Evolutionary conservation across 2,113 vertebrate genomes (phyloP).

Genomic region (Calidris pugnax): DNA sequence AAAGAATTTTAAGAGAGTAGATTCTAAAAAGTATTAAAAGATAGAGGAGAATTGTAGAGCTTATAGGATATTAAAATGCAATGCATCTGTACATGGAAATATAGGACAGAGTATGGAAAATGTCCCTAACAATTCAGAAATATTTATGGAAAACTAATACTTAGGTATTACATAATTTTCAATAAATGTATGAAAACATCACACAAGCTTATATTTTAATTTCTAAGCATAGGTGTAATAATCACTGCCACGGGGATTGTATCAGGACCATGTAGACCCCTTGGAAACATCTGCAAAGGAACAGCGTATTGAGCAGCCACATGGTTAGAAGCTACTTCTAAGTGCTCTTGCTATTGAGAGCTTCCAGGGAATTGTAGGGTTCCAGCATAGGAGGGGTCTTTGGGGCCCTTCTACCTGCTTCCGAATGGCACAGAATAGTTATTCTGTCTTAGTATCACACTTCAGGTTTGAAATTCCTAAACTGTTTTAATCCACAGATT

Average conservation of each 20-base stretch:
- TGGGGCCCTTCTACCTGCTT: background rate
- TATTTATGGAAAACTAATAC: background rate
- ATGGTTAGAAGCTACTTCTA: background rate
- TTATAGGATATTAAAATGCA: background rate
- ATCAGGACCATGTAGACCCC: background rate
- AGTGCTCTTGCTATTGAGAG: background rate
- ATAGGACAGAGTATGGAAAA: background rate
- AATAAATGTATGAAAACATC: background rate
- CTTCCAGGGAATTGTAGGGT: background rate
- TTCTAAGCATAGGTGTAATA: background rate
- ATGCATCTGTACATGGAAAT: background rate
- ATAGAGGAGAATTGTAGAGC: background rate
- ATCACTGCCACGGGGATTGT: background rate
- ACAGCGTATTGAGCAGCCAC: background rate
- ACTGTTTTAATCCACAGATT: background rate
- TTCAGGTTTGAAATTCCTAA: constrained; percentile 3
- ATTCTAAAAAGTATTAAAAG: constrained; percentile 13
- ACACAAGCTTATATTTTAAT: background rate
- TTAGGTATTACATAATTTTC: background rate
- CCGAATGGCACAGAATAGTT: background rate
- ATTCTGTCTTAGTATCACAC: background rate
- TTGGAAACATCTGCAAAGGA: background rate
- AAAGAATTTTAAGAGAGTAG: background rate
- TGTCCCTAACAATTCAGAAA: background rate
- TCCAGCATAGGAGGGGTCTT: background rate